Evolutionary conservation across 2,113 vertebrate species (phyloP), one percentile per base, ranked within the genome.

Genomic region (Myotis brandtii): DNA sequence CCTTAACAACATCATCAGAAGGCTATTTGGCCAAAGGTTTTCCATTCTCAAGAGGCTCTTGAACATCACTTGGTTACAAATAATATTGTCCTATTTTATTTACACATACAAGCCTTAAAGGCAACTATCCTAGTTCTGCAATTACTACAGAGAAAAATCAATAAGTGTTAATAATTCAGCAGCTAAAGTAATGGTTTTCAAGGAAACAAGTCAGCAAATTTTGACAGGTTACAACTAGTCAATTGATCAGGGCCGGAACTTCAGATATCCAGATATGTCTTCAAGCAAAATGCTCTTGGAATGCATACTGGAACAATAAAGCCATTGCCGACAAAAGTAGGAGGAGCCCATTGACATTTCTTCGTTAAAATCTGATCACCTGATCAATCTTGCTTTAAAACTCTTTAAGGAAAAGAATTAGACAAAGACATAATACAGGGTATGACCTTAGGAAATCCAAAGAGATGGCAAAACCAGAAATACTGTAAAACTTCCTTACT

Each of bases 81-180:
- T 66, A 9, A 23, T 56, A 30, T 13, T 34, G 3, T 75, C 73
- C 56, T 54, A 50, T 84, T 83, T 93, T 86, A 59, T 82, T 77
- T 90, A 90, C 40, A 81, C 11, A 72, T 23, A 27, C 1, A 54
- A 48, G 52, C 46, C 83, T 86, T 81, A 54, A 62, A 86, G 37
- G 0, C 9, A 69, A 48, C 64, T 59, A 13, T 62, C 66, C 64
- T 81, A 25, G 54, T 88, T 67, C 5, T 37, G 56, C 37, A 66
- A 37, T 43, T 52, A 72, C 50, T 46, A 6, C 32, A 64, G 50
- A 69, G 14, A 9, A 54, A 93, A 91, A 69, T 94, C 75, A 86
- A 84, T 66, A 89, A 43, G 17, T 56, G 84, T 83, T 72, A 69
- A 86, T 77, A 89, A 95, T 93, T 91, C 27, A 88, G 17, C 67